Conservation (phyloP, 2,888 invertebrate genomes). For the Agrochola lychnidis region DNA sequence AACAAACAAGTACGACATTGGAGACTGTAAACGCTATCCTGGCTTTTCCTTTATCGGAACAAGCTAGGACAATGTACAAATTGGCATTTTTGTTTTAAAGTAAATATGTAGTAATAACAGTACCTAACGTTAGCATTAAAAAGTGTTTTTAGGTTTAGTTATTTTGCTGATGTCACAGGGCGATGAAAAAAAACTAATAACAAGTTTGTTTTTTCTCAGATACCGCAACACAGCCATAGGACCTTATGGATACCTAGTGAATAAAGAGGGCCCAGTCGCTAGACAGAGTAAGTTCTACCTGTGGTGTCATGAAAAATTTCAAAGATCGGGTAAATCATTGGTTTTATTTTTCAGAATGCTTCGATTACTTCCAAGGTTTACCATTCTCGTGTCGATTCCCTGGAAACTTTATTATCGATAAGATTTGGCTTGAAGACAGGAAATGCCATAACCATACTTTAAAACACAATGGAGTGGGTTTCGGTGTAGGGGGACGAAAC, state of each 20-base stretch:
- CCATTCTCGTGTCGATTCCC: slow-evolving; percentile 49
- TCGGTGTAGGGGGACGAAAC: slow-evolving; percentile 42
- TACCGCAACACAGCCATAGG: slow-evolving; percentile 35
- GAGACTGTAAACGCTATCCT: too few species aligned
- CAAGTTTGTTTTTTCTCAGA: slow-evolving; percentile 1
- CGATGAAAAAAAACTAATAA: too few species aligned
- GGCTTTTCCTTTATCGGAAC: too few species aligned
- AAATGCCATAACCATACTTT: slow-evolving; percentile 22
- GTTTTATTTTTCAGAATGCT: slow-evolving; percentile 50
- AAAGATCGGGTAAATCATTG: not conserved
- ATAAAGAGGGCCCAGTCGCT: slow-evolving; percentile 36
- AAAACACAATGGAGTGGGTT: too few species aligned
- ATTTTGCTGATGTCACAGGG: too few species aligned
- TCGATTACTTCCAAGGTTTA: slow-evolving; percentile 52
- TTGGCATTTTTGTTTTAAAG: too few species aligned
- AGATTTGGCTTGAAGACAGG: not conserved
- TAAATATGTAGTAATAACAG: too few species aligned
- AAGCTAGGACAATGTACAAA: too few species aligned
- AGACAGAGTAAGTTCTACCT: slow-evolving; percentile 32
- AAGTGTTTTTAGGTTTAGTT: too few species aligned
- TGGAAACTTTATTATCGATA: not conserved
- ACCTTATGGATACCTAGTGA: not conserved
- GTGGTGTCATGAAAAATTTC: too few species aligned
- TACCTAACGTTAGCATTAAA: too few species aligned
- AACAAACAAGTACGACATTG: too few species aligned